These are phyloP conservation scores for Marasmarcha lunaedactyla DNA, from an alignment of 2,888 invertebrate species.

Conservation along the genomic window DNA sequence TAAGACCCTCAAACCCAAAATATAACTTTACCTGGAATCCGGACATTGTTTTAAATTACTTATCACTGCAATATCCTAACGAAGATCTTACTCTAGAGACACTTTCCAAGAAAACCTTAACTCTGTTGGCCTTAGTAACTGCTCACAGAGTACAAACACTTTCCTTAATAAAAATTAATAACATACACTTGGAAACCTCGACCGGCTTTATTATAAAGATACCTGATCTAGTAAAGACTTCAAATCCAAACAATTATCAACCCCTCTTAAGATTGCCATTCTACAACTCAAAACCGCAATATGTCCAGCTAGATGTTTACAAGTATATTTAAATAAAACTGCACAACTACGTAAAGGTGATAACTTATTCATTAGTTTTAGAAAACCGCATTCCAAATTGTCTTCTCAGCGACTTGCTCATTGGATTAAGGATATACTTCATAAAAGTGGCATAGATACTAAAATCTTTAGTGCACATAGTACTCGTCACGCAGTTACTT, in stretches of 20 bases:
- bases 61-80: constrained; percentile 1
- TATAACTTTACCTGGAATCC: constrained; percentile 8
- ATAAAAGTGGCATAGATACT: no score
- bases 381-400: no score
- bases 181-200: not conserved
- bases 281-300: not conserved
- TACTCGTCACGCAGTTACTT: no score
- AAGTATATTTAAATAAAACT: no score
- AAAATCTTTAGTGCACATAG: no score
- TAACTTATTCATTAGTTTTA: no score
- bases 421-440: no score
- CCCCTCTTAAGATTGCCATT: constrained; percentile 3
- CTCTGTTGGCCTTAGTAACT: constrained; percentile 3
- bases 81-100: constrained; percentile 2
- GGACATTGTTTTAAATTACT: constrained; percentile 3
- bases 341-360: no score
- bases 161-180: not conserved
- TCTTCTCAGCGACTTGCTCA: no score
- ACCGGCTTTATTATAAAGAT: constrained; percentile 8
- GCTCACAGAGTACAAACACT: constrained; percentile 4
- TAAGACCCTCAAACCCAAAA: constrained; percentile 5
- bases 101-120: constrained; percentile 6
- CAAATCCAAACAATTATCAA: constrained; percentile 3
- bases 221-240: constrained; percentile 9
- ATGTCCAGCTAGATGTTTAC: constrained; percentile 4